These are phyloP conservation scores for Craseonycteris thonglongyai DNA, from an alignment of 2,113 vertebrate genomes.

Conservation along the genomic window DNA sequence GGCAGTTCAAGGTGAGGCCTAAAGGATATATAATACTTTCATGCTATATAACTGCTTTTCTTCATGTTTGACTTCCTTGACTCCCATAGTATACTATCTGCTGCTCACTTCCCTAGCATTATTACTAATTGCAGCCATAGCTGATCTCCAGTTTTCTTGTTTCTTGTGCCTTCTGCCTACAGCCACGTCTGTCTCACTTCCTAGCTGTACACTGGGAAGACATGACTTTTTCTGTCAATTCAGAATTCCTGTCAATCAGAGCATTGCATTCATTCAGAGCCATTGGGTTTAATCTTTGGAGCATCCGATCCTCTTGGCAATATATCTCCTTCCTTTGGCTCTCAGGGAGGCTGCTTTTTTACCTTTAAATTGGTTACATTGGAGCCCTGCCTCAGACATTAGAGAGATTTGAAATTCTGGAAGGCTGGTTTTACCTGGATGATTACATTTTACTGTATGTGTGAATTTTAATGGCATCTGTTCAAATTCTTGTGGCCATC, in stretches of 20 bases:
- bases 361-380: not conserved
- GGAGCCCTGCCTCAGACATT: not conserved
- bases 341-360: not conserved
- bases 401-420: not conserved
- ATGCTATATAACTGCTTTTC: not conserved
- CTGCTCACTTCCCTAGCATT: not conserved
- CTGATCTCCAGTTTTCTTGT: not conserved
- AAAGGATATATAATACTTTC: not conserved
- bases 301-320: not conserved
- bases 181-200: not conserved
- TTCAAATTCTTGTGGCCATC: not conserved
- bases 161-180: not conserved
- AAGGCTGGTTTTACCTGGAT: not conserved
- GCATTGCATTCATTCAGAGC: not conserved
- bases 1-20: not conserved
- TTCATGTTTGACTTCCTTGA: not conserved
- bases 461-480: not conserved
- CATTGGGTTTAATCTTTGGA: not conserved
- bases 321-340: not conserved
- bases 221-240: too few species aligned
- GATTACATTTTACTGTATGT: not conserved
- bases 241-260: not conserved
- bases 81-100: fast-evolving
- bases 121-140: not conserved
- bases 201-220: not conserved